Evolutionary conservation across 2,113 vertebrate species (phyloP), one percentile per base, ranked within the genome.

Genomic region (Carlito syrichta): DNA sequence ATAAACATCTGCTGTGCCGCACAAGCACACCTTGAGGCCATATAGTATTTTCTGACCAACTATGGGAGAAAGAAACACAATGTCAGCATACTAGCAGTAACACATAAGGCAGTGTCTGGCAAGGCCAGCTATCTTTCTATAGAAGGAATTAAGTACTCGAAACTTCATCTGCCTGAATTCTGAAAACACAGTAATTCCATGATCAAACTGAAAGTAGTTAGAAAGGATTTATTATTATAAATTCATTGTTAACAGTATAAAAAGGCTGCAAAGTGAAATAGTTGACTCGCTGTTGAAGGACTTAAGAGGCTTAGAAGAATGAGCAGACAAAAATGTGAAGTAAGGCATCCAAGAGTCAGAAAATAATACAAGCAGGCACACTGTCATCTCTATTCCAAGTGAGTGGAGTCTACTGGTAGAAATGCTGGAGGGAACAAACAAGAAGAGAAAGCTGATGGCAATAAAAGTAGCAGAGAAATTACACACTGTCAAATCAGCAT

Each of bases 11-110:
- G 97, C 99, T 99, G 96, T 99, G 99, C 97, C 99, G 99, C 98
- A 99, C 99, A 98, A 99, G 98, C 68, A 99, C 99, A 60, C 99
- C 99, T 98, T 99, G 99, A 56, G 99, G 99, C 99, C 99, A 99
- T 97, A 99, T 99, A 40, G 99, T 99, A 97, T 98, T 99, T 97
- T 99, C 99, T 88, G 99, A 99, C 99, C 99, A 99, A 98, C 99
- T 99, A 98, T 83, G 56, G 60, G 81, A 97, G 79, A 96, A 97
- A 97, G 89, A 91, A 98, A 97, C 50, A 38, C 54, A 96, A 38
- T 1, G 4, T 98, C 94, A 98, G 82, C 45, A 88, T 58, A 94
- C 1, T 86, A 88, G n/a, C 43, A 74, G 56, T 78, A 69, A 89
- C 14, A 94, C 68, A 8, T 38, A 78, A 89, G 74, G 81, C 1